phyloP scores from a whole-genome alignment of 2,113 vertebrate species.

The Zosterops japonicus region DNA sequence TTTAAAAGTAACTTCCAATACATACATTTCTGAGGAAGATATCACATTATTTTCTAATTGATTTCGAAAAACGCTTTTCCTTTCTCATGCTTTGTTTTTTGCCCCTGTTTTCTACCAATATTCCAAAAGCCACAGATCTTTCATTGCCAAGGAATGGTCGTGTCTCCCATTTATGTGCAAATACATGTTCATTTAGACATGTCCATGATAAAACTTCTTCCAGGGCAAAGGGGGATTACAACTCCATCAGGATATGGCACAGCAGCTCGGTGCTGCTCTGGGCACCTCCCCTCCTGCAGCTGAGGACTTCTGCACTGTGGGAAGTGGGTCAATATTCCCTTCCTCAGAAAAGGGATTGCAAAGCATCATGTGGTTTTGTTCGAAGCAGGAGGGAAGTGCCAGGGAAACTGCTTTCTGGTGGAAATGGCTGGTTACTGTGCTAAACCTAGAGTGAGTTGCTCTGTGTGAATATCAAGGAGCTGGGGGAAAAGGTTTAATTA shows the following conservation, averaged over 20 bases:
- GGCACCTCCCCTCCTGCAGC: neutral
- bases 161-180: neutral
- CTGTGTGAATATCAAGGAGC: slow-evolving; percentile 2
- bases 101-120: neutral
- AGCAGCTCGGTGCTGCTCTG: fast-evolving
- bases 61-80: neutral
- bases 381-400: neutral
- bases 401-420: neutral
- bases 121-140: neutral
- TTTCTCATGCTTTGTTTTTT: neutral
- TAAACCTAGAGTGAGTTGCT: neutral
- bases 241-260: neutral
- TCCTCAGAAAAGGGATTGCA: neutral
- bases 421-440: neutral
- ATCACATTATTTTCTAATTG: neutral
- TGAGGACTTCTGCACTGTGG: neutral
- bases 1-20: neutral
- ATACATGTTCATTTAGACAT: neutral
- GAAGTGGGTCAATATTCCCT: neutral
- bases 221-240: neutral
- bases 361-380: neutral
- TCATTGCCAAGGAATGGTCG: neutral
- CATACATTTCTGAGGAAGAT: neutral
- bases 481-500: slow-evolving; percentile 26
- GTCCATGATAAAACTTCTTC: neutral